Evolutionary conservation across 1,140 invertebrate genomes (phyloP).

Genomic region (Drosophila burlai): DNA sequence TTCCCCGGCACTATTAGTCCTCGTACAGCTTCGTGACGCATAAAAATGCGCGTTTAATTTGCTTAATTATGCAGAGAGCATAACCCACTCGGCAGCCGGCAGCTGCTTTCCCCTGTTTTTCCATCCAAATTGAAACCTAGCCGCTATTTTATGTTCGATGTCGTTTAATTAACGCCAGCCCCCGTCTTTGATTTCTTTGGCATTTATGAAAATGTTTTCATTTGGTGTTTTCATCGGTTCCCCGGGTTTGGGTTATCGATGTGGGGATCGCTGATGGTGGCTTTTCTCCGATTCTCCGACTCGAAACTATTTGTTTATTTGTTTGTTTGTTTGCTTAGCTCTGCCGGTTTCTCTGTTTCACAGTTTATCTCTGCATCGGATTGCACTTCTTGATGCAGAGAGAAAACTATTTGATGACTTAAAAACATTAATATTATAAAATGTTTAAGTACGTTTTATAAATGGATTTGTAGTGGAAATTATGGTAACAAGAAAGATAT

Average conservation of each 20-base stretch:
- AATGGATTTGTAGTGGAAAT: background rate
- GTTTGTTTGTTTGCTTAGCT: conserved; percentile 25
- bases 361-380: conserved; percentile 31
- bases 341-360: conserved; percentile 14
- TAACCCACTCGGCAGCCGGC: background rate
- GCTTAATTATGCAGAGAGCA: conserved; percentile 76
- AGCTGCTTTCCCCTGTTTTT: conserved; percentile 15
- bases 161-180: conserved; percentile 73
- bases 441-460: background rate
- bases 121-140: conserved; percentile 74
- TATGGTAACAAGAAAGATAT: too few relatives aligned
- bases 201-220: conserved; percentile 82
- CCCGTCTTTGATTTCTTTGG: conserved; percentile 47
- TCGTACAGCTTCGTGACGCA: conserved; percentile 60
- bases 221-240: conserved; percentile 34
- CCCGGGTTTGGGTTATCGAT: conserved; percentile 35
- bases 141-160: conserved; percentile 72
- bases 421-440: background rate
- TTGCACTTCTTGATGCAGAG: conserved; percentile 18
- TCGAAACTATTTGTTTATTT: conserved; percentile 31
- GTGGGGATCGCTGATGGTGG: conserved; percentile 47
- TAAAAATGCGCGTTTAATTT: conserved; percentile 81
- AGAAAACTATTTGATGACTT: too few relatives aligned
- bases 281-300: conserved; percentile 17
- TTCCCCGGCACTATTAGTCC: conserved; percentile 18